A percentile compares a stretch with the other conserved stretches of the same genome.
Evolutionary conservation across 2,113 vertebrate species (phyloP).

Genomic region (Pomatorhinus ruficollis): DNA sequence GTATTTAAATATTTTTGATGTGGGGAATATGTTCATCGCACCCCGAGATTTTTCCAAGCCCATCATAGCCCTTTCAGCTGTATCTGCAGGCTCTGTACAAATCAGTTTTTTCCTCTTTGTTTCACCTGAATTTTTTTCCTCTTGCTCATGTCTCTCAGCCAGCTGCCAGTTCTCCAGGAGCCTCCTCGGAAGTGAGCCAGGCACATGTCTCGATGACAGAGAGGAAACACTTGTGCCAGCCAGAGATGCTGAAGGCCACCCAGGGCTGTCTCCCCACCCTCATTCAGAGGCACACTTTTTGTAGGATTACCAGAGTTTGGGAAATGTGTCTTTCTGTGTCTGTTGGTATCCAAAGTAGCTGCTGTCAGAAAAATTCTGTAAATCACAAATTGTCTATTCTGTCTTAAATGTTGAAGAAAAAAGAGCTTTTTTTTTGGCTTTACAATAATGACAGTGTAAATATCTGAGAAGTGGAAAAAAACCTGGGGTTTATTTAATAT

Average conservation of each 20-base stretch:
- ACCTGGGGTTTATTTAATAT: not conserved
- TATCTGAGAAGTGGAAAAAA: not conserved
- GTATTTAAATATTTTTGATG: not conserved
- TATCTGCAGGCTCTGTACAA: not conserved
- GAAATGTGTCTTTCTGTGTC: not conserved
- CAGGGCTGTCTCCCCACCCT: rapidly evolving
- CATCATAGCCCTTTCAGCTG: rapidly evolving
- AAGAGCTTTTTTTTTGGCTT: not conserved
- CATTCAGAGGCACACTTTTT: not conserved
- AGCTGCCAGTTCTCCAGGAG: not conserved
- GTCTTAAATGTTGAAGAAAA: not conserved
- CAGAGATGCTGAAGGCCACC: not conserved
- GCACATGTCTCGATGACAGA: rapidly evolving
- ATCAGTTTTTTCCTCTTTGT: not conserved
- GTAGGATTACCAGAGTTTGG: not conserved
- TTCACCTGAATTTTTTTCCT: not conserved
- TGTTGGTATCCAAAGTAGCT: not conserved
- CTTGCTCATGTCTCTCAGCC: not conserved
- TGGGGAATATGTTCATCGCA: rapidly evolving
- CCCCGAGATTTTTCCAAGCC: rapidly evolving
- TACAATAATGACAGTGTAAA: not conserved
- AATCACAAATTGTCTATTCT: not conserved
- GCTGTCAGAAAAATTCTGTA: not conserved
- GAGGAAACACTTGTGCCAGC: not conserved
- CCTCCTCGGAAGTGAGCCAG: not conserved